Evolutionary conservation across 2,888 invertebrate species (phyloP).

Genomic region (Coronaproctus castanopsis): DNA sequence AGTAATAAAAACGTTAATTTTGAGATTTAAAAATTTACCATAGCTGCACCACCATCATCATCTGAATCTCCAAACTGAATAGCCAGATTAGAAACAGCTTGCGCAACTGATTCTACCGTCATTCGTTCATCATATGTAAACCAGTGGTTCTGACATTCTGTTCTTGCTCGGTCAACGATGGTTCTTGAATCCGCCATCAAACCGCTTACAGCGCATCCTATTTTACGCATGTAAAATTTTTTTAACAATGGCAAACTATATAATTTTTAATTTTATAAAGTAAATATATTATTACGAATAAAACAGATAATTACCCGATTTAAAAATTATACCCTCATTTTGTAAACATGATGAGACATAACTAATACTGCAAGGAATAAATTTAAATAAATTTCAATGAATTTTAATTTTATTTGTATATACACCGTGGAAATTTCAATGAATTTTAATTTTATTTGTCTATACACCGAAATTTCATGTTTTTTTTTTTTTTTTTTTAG

Average conservation of each 20-base stretch:
- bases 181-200: slow-evolving; percentile 95
- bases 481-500: no score
- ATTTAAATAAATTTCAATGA: no score
- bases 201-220: slow-evolving; percentile 84
- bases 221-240: neutral
- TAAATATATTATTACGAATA: neutral
- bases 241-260: neutral
- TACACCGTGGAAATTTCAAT: no score
- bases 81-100: slow-evolving; percentile 96
- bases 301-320: neutral
- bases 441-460: no score
- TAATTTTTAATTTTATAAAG: no score
- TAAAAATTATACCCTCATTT: neutral
- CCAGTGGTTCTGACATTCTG: slow-evolving; percentile 97
- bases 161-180: slow-evolving; percentile 77
- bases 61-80: slow-evolving; percentile 97
- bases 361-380: neutral
- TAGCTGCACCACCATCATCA: slow-evolving; percentile 63
- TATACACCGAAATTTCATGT: no score
- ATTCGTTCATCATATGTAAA: slow-evolving; percentile 92
- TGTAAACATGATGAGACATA: neutral
- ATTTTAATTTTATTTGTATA: no score
- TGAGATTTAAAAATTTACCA: no score
- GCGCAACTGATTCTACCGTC: slow-evolving; percentile 92
- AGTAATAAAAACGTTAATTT: no score